These are phyloP conservation scores for Drosophila paulistorum DNA, from an alignment of 1,140 invertebrate species.

Conservation along the genomic window DNA sequence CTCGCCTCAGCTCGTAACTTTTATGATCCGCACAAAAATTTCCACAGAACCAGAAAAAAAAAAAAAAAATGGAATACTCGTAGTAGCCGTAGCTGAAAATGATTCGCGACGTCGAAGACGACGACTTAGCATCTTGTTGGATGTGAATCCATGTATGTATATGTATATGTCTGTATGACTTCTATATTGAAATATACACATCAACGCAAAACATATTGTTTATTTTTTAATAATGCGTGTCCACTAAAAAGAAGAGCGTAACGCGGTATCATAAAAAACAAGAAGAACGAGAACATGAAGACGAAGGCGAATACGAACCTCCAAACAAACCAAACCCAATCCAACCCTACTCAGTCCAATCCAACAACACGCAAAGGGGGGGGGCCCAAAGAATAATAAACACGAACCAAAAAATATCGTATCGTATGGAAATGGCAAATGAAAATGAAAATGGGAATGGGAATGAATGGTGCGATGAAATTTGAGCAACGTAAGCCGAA, in stretches of 20 bases:
- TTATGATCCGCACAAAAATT: conserved; percentile 3
- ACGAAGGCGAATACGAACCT: not conserved
- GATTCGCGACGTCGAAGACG: conserved; percentile 3
- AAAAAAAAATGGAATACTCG: not conserved
- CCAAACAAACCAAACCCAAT: conserved; percentile 57
- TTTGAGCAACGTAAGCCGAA: conserved; percentile 71
- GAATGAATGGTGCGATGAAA: conserved; percentile 38
- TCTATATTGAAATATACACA: conserved; percentile 44
- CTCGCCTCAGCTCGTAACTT: conserved; percentile 10
- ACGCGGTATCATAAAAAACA: conserved; percentile 72
- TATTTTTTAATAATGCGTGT: conserved; percentile 82
- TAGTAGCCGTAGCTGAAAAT: conserved; percentile 11
- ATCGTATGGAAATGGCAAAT: conserved; percentile 19
- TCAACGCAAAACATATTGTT: conserved; percentile 68
- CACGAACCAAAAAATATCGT: conserved; percentile 48
- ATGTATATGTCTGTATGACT: not conserved
- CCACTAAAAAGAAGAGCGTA: conserved; percentile 75
- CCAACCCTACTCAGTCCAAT: conserved; percentile 49
- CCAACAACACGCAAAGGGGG: conserved; percentile 40
- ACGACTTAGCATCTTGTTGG: conserved; percentile 13
- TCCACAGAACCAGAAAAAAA: conserved; percentile 3
- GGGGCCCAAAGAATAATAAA: conserved; percentile 61
- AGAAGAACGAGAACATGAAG: conserved; percentile 48
- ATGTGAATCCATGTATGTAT: conserved; percentile 38
- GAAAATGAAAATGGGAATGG: conserved; percentile 8